Conservation (phyloP, 2,797 vertebrate species). For the Micromesistius poutassou region DNA sequence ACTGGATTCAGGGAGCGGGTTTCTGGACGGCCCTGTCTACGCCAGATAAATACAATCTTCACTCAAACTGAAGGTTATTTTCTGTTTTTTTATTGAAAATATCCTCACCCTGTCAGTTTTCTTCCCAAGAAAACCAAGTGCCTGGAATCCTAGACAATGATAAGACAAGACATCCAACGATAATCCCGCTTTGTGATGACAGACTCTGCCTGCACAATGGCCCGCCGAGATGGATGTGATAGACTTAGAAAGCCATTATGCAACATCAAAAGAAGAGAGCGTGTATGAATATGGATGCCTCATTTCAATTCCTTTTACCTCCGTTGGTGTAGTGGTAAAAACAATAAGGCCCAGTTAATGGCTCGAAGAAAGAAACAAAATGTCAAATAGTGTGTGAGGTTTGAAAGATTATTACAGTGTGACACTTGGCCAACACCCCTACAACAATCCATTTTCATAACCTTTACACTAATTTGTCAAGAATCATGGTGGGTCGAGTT, state of each 20-base stretch:
- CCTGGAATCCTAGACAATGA: background rate
- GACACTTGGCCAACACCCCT: background rate
- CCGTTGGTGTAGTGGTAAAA: conserved; percentile 27
- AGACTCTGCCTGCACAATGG: background rate
- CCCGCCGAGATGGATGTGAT: too few relatives aligned
- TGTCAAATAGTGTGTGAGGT: background rate
- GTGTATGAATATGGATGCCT: conserved; percentile 56
- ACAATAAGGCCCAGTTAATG: conserved; percentile 41
- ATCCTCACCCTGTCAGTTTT: background rate
- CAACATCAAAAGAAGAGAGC: background rate
- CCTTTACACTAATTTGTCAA: background rate
- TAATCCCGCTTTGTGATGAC: background rate
- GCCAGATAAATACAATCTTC: background rate
- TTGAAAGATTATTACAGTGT: background rate
- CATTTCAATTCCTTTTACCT: conserved; percentile 47
- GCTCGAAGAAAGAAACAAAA: conserved; percentile 19
- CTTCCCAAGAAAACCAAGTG: background rate
- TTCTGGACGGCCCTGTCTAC: background rate
- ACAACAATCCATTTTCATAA: background rate
- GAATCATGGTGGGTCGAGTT: background rate
- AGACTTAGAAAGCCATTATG: background rate
- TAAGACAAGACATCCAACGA: background rate
- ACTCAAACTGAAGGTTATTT: background rate
- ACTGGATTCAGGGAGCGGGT: background rate
- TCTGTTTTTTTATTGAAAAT: background rate